Evolutionary conservation across 2,888 invertebrate genomes (phyloP).

Genomic region (Cheilosia impressa): DNA sequence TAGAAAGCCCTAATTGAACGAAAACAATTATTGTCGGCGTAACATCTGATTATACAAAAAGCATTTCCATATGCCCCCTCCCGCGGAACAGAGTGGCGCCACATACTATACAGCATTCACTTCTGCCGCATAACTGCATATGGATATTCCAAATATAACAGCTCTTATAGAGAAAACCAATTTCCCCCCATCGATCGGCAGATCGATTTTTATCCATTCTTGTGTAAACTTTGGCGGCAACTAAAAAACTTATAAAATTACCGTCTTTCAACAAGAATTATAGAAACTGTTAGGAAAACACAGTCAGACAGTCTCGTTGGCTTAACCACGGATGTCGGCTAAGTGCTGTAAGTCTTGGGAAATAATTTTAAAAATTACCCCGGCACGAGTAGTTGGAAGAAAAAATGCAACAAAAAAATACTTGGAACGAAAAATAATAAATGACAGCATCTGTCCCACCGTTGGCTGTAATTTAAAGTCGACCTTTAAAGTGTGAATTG

Average conservation of each 20-base stretch:
- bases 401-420: background rate
- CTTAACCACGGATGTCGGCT: slow-evolving; percentile 8
- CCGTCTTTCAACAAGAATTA: slow-evolving; percentile 12
- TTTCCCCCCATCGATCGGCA: slow-evolving; percentile 31
- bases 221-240: slow-evolving; percentile 23
- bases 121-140: background rate
- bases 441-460: background rate
- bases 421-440: background rate
- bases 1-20: slow-evolving; percentile 17
- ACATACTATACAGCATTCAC: background rate
- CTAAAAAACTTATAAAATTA: slow-evolving; percentile 2
- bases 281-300: slow-evolving; percentile 1
- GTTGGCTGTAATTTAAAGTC: background rate
- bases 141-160: slow-evolving; percentile 14
- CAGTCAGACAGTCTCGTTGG: slow-evolving; percentile 7
- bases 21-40: slow-evolving; percentile 6
- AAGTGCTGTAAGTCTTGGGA: slow-evolving; percentile 2
- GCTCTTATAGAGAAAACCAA: background rate
- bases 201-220: slow-evolving; percentile 48
- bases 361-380: slow-evolving; percentile 3
- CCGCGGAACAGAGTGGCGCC: slow-evolving; percentile 3
- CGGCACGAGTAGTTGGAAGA: background rate
- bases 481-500: slow-evolving; percentile 27
- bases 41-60: slow-evolving; percentile 30
- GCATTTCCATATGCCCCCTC: background rate